These are phyloP conservation scores for Mycetomoellerius zeteki DNA, from an alignment of 1,140 invertebrate species.

Conservation along the genomic window DNA sequence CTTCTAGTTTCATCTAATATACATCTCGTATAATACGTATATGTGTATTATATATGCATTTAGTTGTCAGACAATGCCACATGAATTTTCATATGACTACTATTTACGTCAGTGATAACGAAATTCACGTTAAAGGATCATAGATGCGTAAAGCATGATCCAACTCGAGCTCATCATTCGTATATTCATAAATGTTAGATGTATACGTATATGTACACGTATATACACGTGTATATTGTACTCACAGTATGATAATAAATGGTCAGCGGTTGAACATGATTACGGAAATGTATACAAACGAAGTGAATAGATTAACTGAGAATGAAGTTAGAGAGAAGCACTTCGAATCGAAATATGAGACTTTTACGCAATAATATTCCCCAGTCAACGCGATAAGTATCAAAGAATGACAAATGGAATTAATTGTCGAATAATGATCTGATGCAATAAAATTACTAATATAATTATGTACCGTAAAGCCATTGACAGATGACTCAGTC, in stretches of 20 bases:
- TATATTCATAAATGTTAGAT: slow-evolving; percentile 7
- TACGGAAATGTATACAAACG: not conserved
- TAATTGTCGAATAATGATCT: not conserved
- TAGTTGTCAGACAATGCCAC: slow-evolving; percentile 14
- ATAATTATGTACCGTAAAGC: slow-evolving; percentile 2
- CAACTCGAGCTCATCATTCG: not conserved
- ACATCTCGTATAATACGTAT: slow-evolving; percentile 29
- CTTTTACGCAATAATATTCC: not conserved
- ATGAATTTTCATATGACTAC: slow-evolving; percentile 34
- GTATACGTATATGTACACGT: not conserved
- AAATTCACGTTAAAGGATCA: slow-evolving; percentile 6
- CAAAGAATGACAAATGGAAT: not conserved
- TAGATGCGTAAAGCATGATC: not conserved
- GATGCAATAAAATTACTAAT: not conserved
- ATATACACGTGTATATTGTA: slow-evolving; percentile 19
- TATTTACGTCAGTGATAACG: slow-evolving; percentile 34
- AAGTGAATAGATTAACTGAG: slow-evolving; percentile 10
- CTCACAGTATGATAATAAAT: not conserved
- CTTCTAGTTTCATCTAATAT: slow-evolving; percentile 37
- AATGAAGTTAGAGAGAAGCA: slow-evolving; percentile 24
- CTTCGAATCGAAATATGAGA: not conserved
- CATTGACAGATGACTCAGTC: slow-evolving; percentile 27
- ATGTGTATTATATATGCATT: slow-evolving; percentile 21
- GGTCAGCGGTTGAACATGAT: not conserved
- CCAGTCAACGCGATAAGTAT: not conserved